Base-by-base conservation (phyloP, 2,113 vertebrate genomes). In the Caretta caretta region DNA sequence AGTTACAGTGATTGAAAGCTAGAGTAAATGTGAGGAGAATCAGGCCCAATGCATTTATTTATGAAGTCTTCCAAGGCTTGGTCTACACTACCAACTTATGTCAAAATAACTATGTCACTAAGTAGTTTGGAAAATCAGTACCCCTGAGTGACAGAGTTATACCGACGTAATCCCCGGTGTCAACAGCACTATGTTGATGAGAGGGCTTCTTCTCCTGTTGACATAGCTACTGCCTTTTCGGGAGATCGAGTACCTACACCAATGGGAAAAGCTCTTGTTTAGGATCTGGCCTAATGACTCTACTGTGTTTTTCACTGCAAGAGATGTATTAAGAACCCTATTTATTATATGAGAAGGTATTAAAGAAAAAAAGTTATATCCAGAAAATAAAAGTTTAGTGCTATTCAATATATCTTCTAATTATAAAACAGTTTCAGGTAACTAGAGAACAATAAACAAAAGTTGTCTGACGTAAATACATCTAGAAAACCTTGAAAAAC, bases 241-340 rank as follows among this genome's bases (percentile, higher is more conserved):
- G 3, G 35, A 69, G 35, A 8, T 69, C 16, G 17, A 69, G 8
- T n/a, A 69, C 35, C 35, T 69, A 19, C 31, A 35, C 16, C 35
- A 31, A 35, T n/a, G 35, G 35, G 35, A n/a, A 35, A 69, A 69
- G 62, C 35, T 69, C 16, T 69, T 11, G 20, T 9, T 8, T 7
- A 78, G 3, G 51, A 65, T 42, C n/a, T 2, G 0, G 3, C 5
- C 5, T 35, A 1, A 3, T 27, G 19, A 7, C 12, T 11, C 1
- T 9, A 31, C 51, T 49, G 10, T 11, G 57, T 2, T 17, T 3
- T 50, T 48, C 27, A 1, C 35, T 46, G 29, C 80, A 27, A n/a
- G 2, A 20, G 27, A 51, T 35, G 22, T 79, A 90, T 24, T 1
- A 80, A 65, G 57, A 57, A 12, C 27, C 10, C 31, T 79, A 84